Evolutionary conservation across 2,113 vertebrate genomes (phyloP).

Genomic region (Rhinoptilus africanus): DNA sequence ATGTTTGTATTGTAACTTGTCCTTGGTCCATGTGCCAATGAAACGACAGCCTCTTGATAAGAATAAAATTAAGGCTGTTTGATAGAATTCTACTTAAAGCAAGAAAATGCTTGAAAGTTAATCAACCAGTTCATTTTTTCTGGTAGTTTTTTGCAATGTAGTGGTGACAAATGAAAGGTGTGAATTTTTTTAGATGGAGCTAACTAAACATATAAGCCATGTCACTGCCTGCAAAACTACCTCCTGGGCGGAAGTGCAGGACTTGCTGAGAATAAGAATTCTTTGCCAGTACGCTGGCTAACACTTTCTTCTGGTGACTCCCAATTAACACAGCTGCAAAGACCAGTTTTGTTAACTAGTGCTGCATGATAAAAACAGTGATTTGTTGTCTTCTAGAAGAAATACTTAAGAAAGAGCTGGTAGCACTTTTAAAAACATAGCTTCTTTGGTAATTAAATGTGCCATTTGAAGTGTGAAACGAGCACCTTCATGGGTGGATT

Average conservation of each 20-base stretch:
- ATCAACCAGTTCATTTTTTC: background rate
- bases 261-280: background rate
- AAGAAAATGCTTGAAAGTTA: background rate
- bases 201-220: background rate
- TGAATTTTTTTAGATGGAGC: background rate
- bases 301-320: background rate
- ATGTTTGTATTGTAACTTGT: slow-evolving; percentile 35
- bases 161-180: background rate
- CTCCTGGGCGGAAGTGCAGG: background rate
- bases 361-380: background rate
- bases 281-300: background rate
- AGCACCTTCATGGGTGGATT: background rate
- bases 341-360: background rate
- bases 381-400: background rate
- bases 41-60: slow-evolving; percentile 11
- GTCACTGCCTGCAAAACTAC: background rate
- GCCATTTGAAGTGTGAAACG: background rate
- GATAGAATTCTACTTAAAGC: background rate
- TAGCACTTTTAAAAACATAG: background rate
- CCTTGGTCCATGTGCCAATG: slow-evolving; percentile 6
- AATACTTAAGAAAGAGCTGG: background rate
- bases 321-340: background rate
- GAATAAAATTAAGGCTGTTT: background rate
- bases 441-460: background rate
- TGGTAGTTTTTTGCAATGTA: background rate